Conservation (phyloP, 30 jellyfish, hydroid and myxozoan species). For the Aurelia aurita complex sp. Pacific region DNA sequence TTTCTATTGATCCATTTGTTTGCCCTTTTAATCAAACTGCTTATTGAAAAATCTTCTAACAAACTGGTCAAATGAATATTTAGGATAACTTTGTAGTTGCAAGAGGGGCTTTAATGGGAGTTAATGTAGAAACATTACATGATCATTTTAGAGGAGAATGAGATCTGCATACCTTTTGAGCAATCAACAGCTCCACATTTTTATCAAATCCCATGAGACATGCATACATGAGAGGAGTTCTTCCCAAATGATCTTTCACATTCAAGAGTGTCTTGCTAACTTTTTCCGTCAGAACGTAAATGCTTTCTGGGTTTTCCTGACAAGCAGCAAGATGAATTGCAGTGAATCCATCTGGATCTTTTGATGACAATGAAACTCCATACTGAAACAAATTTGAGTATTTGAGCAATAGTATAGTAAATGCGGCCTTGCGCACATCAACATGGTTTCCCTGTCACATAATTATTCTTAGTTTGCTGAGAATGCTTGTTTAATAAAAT, state of each 20-base stretch:
- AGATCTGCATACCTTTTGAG: conserved; percentile 55
- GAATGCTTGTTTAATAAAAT: no score
- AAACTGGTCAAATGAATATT: no score
- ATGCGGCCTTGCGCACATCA: no score
- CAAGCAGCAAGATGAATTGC: conserved; percentile 79
- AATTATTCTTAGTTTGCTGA: no score
- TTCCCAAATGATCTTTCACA: conserved; percentile 67
- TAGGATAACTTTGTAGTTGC: no score
- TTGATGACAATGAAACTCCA: conserved; percentile 71
- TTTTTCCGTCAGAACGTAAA: conserved; percentile 33
- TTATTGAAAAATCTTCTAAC: no score
- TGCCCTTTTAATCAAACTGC: no score
- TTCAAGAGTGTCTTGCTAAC: conserved; percentile 43
- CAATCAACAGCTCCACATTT: conserved; percentile 61
- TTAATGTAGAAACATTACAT: no score
- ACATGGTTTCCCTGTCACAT: no score
- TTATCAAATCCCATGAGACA: conserved; percentile 78
- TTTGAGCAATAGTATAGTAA: no score
- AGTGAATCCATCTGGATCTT: conserved; percentile 68
- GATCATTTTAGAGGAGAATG: background rate
- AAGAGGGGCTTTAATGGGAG: no score
- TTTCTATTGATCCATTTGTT: no score
- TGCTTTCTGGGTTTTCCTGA: conserved; percentile 79
- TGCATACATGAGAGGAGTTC: conserved; percentile 78
- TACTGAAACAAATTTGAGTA: conserved; percentile 27